Evolutionary conservation across 2,888 invertebrate species (phyloP).

Genomic region (Agrochola macilenta): DNA sequence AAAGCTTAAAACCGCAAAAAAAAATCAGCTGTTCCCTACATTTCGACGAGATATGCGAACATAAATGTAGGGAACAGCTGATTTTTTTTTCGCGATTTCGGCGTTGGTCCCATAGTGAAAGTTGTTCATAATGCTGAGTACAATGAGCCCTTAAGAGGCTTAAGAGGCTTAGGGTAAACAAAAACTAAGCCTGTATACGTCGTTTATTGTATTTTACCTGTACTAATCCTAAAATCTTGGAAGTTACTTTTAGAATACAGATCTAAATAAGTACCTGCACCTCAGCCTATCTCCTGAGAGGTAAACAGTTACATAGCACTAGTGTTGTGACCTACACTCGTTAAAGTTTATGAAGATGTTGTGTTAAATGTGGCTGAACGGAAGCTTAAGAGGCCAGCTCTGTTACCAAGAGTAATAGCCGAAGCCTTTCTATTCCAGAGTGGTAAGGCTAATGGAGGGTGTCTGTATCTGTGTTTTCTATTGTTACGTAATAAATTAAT

Average conservation of each 20-base stretch:
- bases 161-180: too few relatives aligned
- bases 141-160: too few relatives aligned
- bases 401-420: constrained; percentile 39
- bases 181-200: too few relatives aligned
- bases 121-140: too few relatives aligned
- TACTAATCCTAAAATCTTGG: too few relatives aligned
- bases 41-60: too few relatives aligned
- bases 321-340: constrained; percentile 28
- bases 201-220: too few relatives aligned
- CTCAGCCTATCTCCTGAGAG: neutral
- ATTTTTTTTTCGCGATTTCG: too few relatives aligned
- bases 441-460: constrained; percentile 38
- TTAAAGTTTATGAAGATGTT: constrained; percentile 50
- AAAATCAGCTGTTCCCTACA: too few relatives aligned
- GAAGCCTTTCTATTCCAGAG: constrained; percentile 40
- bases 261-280: neutral
- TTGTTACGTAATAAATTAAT: neutral
- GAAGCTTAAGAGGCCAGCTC: constrained; percentile 29
- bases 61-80: too few relatives aligned
- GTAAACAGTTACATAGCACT: neutral
- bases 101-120: too few relatives aligned
- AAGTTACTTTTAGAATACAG: neutral
- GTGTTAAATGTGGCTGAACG: constrained; percentile 56
- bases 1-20: too few relatives aligned
- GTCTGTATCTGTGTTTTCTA: constrained; percentile 20